These are phyloP conservation scores for Rhagonycha lutea DNA, from an alignment of 2,888 invertebrate genomes.

Conservation along the genomic window DNA sequence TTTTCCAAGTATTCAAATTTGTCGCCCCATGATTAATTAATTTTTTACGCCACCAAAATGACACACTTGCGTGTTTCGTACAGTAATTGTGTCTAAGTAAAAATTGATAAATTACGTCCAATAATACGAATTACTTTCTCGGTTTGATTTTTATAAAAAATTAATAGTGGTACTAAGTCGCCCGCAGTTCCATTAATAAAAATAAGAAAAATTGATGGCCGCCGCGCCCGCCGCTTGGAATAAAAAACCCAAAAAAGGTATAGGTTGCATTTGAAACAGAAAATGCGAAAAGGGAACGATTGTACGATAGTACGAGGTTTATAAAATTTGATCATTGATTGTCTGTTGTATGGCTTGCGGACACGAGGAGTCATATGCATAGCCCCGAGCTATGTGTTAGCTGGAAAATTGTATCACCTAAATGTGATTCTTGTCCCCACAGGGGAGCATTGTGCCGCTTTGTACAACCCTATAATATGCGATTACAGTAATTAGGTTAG, in stretches of 20 bases:
- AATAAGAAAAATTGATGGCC: not conserved
- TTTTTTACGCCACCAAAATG: slow-evolving; percentile 19
- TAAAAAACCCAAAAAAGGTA: not conserved
- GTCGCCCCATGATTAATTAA: slow-evolving; percentile 16
- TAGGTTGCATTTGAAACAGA: not conserved
- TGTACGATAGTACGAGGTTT: not conserved
- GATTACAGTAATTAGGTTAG: slow-evolving; percentile 54
- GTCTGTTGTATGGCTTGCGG: slow-evolving; percentile 7
- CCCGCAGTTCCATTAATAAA: not conserved
- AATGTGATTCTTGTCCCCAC: slow-evolving; percentile 46
- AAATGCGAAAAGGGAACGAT: not conserved
- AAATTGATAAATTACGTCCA: not conserved
- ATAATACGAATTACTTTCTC: not conserved
- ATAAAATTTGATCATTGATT: slow-evolving; percentile 8
- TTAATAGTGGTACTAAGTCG: not conserved
- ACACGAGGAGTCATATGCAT: slow-evolving; percentile 31
- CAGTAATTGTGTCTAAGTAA: not conserved
- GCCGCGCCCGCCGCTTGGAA: not conserved
- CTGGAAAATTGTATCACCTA: slow-evolving; percentile 45
- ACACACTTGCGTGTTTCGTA: slow-evolving; percentile 20
- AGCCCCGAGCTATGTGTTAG: slow-evolving; percentile 37
- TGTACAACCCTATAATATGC: slow-evolving; percentile 51
- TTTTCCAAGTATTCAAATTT: not conserved
- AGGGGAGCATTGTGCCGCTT: slow-evolving; percentile 42
- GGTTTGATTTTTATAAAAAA: not conserved